Base-by-base conservation (phyloP, 2,888 invertebrate genomes). In the Theretra japonica region DNA sequence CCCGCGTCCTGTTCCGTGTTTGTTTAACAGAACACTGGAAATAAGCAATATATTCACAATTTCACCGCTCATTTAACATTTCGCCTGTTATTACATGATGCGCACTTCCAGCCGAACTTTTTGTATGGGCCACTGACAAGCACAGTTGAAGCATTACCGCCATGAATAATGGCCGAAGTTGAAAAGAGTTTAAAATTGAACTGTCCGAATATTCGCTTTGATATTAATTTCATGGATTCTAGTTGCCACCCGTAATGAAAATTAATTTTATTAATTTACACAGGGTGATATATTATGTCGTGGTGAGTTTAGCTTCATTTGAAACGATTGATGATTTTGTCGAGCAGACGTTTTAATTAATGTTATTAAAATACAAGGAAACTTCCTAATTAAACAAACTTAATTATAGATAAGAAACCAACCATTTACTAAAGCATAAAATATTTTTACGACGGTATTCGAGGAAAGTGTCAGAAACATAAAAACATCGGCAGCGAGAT, bases 121-220 rank as follows among this genome's bases (percentile, higher is more conserved):
- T 86, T 86, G 82, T 83, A 82, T 82, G 82, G 80, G 75, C 79
- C 80, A 83, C 85, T 81, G 86, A 88, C 84, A 85, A 80, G 77
- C 78, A 74, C 80, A 86, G 83, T 83, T 83, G 81, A 84, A 90
- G 88, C 87, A 85, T 85, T 82, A 80, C 83, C 79, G 79, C 80
- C 77, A 80, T 90, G 89, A 92, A 86, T 91, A 90, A 93, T 90
- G 87, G 86, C 73, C 41, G 79, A 90, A 93, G 92, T 91, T 92
- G 84, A 88, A 85, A 83, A 89, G 88, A 89, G 90, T 89, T 90
- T 89, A 86, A 88, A 90, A 88, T 88, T 88, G 86, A 86, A 85
- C 86, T 87, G 88, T 86, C 88, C 79, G 85, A 86, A 84, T 88
- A n/a, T 88, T 85, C 79, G 81, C 82, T 75, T 80, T 85, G 87